Evolutionary conservation across 2,113 vertebrate genomes (phyloP), one percentile per base, ranked within the genome.

Genomic region (Rattus rattus): DNA sequence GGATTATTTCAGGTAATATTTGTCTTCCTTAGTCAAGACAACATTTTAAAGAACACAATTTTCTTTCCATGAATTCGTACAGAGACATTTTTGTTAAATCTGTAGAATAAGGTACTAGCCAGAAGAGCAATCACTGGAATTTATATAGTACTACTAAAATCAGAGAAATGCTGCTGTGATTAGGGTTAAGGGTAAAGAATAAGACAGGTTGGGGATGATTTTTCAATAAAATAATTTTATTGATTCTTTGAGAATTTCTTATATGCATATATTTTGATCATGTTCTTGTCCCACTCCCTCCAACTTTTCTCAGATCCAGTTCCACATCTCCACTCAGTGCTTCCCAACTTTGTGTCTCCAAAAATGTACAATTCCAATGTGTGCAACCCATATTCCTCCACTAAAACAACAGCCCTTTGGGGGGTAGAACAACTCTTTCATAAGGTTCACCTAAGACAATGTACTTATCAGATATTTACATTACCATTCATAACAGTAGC

Each of bases 61-160:
- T 96, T 96, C 36, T 88, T 94, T 83, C 39, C 63, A 61, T 54
- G 33, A 95, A 93, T 20, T 54, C 59, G 39, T 61, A 87, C 59
- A 79, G 16, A 65, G 11, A 28, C 91, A 39, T 39, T n/a, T 86
- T 65, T 84, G n/a, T 2, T 91, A 4, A n/a, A 65, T 52, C 47
- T 73, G 17, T n/a, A 96, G 77, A 93, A 20, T 86, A 49, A 13
- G 26, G 24, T 63, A 49, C 69, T 63, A 88, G 13, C 59, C 75
- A 88, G 65, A 93, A 94, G 12, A 73, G 20, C 22, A 30, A 52
- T 8, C 33, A 61, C 1, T 59, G 61, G 13, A 81, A 77, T 86
- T 93, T 90, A 69, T 54, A 20, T 24, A 88, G 49, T 12, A 92
- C 14, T 81, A 76, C 88, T 69, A 13, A 54, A 28, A 81, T 89